Evolutionary conservation across 2,888 invertebrate genomes (phyloP), one percentile per base, ranked within the genome.

Genomic region (Nycteola revayana): DNA sequence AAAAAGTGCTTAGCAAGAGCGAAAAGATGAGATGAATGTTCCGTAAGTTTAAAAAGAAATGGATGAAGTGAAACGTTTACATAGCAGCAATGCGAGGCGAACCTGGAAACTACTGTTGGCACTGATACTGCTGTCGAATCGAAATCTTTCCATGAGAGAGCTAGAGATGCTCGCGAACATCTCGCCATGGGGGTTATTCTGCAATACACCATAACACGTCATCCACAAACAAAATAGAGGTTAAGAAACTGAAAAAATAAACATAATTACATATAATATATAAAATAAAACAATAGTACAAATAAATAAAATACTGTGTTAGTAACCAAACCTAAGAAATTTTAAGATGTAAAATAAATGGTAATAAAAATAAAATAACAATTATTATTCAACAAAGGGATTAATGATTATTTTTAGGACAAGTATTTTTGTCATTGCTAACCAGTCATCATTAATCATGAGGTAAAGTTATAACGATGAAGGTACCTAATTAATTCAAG

Each of bases 141-240:
- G 93, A 89, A 94, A 93, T 81, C 93, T 93, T 78, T 93, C 94
- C 92, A 95, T 92, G 83, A 95, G 89, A 46, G 95, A 95, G 60
- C 93, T 94, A 60, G 94, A 93, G 64, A 95, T 93, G 86, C 94
- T 94, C 61, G 95, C 95, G 78, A 92, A 94, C 90, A 94, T 94
- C 90, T 95, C 95, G 66, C 95, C 94, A 68, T 93, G 92, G 65
- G 93, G 91, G 75, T 93, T 93, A 82, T 90, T 91, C 93, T 93
- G 91, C 72, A 90, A 90, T 75, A 78, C 75, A 86, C 71, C 76
- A 75, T 64, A 60, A 66, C 51, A 62, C 33, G 55, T 54, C 57
- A 67, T 50, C 52, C 47, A 55, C 41, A 53, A 54, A 59, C 26
- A 48, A 59, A 53, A 44, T 46, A 50, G 47, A 32, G 7, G 14